Evolutionary conservation across 2,888 invertebrate genomes (phyloP), one percentile per base, ranked within the genome.

Genomic region (Plebejus anna): DNA sequence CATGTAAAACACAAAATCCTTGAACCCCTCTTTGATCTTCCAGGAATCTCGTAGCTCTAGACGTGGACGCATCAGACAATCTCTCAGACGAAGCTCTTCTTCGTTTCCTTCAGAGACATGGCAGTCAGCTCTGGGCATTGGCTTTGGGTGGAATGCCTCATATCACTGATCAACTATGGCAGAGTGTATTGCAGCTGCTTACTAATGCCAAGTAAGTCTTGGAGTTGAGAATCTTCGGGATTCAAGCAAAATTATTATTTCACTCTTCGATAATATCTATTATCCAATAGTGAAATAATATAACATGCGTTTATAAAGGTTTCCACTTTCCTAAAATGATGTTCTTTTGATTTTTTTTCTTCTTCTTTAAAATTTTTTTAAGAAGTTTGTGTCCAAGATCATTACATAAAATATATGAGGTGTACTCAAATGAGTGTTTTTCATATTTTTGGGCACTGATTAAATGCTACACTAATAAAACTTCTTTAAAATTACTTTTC

Each of bases 111-210:
- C 97, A 97, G 76, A 96, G 98, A 73, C 96, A 98, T 89, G 99
- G 99, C 4, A 95, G 95, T 79, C 98, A 98, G 88, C 95, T 99
- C 78, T 96, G 96, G 90, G 99, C 98, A 0, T 95, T 99, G 70
- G 96, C 96, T 78, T 93, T 99, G 47, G 97, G 98, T 78, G 99
- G 99, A 72, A 99, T 99, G 97, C 97, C 99, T 0, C 99, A 99
- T 88, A 97, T 99, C 82, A 98, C 99, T 0, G 99, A 99, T 94
- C 98, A 98, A 86, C 96, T 99, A 81, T 99, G 99, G 99, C 98
- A 98, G 94, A 97, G 98, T 82, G 97, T 99, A 80, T 94, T 99
- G 81, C 98, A 98, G 0, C 96, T 98, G 80, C 94, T 99, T 75
- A 96, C 96, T 78, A 98, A 99, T 87, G 97, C 98, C 82, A 98